Base-by-base conservation (phyloP, 2,888 invertebrate species). In the Dinocampus coccinellae region DNA sequence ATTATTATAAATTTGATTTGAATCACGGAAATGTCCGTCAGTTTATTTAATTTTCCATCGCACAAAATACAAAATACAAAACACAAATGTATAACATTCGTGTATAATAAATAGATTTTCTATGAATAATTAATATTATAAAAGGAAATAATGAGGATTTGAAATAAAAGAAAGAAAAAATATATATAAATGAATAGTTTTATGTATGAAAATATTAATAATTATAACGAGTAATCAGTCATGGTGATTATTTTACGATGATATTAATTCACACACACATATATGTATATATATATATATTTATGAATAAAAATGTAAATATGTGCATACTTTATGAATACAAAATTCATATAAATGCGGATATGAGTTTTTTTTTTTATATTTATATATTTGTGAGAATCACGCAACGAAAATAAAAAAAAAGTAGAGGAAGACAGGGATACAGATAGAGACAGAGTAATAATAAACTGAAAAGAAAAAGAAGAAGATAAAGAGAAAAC, bases 221-320 rank as follows among this genome's bases (percentile, higher is more conserved):
- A 7, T 64, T 29, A 76, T 77, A 77, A 77, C 75, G 76, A 76
- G 76, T 75, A 77, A 75, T 76, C 73, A 77, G 77, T 77, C 75
- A 77, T 76, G 76, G 75, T 77, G 74, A 77, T 76, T 76, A 75
- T 76, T 77, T 77, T 76, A 76, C 73, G 76, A 75, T 76, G 75
- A 77, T 77, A 77, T 77, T 76, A 75, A 77, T 76, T 75, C 74
- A 69, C 68, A 62, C 42, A 42, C 10, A 26, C 7, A 29, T 16
- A 64, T 24, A 33, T 57, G 9, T 16, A 36, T 20, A 39, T 4
- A 69, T 58, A 68, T 33, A 63, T 33, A 62, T 22, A 20, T 69
- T n/a, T 55, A 67, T 34, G n/a, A n/a, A n/a, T n/a, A n/a, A n/a
- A n/a, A n/a, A n/a, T n/a, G n/a, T n/a, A n/a, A n/a, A n/a, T n/a